phyloP scores from a whole-genome alignment of 2,797 vertebrate genomes.

The Hapalemur alaotrensis region DNA sequence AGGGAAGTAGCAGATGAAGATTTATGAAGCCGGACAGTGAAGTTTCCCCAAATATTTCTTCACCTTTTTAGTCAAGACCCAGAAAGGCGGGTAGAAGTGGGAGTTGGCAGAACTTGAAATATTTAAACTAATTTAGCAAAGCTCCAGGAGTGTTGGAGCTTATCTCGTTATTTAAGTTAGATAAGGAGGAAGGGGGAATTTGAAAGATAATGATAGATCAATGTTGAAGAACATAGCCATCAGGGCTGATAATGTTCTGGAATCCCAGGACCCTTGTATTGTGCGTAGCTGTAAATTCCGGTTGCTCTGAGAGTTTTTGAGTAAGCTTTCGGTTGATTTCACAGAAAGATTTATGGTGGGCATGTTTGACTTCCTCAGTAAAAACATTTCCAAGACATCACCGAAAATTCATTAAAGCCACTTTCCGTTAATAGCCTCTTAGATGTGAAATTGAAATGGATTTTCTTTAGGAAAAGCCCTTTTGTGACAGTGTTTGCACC shows the following conservation, averaged over 20 bases:
- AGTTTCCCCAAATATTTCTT: conserved; percentile 58
- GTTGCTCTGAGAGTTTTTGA: conserved; percentile 12
- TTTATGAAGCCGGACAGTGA: conserved; percentile 9
- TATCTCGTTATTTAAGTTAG: conserved; percentile 69
- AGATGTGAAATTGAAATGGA: not conserved
- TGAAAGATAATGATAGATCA: conserved; percentile 46
- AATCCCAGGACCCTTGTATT: not conserved
- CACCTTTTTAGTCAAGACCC: conserved; percentile 54
- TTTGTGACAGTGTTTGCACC: not conserved
- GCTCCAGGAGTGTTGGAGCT: conserved; percentile 27
- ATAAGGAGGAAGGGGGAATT: conserved; percentile 48
- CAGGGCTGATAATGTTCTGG: not conserved
- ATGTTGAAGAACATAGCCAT: conserved; percentile 28
- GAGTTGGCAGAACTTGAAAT: conserved; percentile 66
- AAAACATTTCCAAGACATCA: conserved; percentile 6
- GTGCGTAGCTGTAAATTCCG: not conserved
- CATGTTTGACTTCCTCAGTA: conserved; percentile 5
- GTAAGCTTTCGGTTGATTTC: not conserved
- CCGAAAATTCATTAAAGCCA: not conserved
- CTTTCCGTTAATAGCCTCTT: not conserved
- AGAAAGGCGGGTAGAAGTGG: not conserved
- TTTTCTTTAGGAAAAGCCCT: conserved; percentile 9
- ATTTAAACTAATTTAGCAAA: conserved; percentile 69
- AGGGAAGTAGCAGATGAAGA: not conserved
- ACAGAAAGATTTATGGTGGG: conserved; percentile 20